Conservation (phyloP, 2,797 vertebrate species). For the Chaetodon trifasciatus region DNA sequence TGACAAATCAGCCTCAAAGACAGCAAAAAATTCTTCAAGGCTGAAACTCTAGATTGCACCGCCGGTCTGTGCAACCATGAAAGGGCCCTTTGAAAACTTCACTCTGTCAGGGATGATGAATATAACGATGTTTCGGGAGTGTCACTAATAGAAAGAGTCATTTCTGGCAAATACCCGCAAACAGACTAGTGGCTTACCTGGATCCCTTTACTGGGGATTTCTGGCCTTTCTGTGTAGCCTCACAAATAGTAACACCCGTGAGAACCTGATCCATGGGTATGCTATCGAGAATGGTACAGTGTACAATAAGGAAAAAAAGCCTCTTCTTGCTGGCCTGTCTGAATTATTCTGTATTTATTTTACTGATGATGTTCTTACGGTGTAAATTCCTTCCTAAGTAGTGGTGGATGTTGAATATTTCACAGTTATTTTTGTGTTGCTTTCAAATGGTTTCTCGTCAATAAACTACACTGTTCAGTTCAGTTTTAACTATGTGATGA, state of each 20-base stretch:
- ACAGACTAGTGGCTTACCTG: conserved; percentile 20
- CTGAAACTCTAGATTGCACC: conserved; percentile 10
- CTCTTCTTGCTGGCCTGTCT: background rate
- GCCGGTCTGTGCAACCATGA: background rate
- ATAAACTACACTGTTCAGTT: background rate
- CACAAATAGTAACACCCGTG: background rate
- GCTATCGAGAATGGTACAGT: too few species aligned
- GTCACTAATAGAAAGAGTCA: conserved; percentile 30
- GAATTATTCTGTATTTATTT: too few species aligned
- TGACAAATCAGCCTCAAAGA: conserved; percentile 39
- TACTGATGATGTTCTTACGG: background rate
- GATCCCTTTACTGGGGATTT: background rate
- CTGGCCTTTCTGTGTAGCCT: conserved; percentile 10
- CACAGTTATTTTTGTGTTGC: background rate
- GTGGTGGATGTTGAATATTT: background rate
- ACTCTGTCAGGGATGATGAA: conserved; percentile 1
- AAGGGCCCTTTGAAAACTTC: background rate
- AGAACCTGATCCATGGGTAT: background rate
- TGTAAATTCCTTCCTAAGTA: background rate
- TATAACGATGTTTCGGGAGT: conserved; percentile 1
- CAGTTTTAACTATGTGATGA: background rate
- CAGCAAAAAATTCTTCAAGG: conserved; percentile 28
- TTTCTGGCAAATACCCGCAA: conserved; percentile 14
- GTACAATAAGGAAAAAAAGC: background rate
- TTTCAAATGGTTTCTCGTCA: background rate